Evolutionary conservation across 2,888 invertebrate genomes (phyloP).

Genomic region (Laothoe populi): DNA sequence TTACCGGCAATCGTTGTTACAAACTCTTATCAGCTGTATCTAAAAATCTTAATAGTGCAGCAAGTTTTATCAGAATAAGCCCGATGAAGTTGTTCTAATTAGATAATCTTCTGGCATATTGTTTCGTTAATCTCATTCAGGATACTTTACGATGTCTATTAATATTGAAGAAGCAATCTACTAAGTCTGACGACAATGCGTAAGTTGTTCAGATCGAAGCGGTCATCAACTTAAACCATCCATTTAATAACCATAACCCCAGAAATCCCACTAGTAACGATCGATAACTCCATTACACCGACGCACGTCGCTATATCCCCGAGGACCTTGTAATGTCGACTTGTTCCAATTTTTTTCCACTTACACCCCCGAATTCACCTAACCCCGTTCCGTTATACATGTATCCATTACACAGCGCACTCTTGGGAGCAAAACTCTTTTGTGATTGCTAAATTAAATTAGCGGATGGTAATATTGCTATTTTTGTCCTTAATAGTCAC

Average conservation of each 20-base stretch:
- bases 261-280: slow-evolving; percentile 10
- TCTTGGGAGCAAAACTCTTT: slow-evolving; percentile 37
- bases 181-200: background rate
- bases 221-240: slow-evolving; percentile 9
- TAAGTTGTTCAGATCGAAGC: background rate
- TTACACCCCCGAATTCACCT: slow-evolving; percentile 24
- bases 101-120: no score
- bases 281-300: slow-evolving; percentile 27
- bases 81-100: no score
- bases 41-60: no score
- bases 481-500: slow-evolving; percentile 6
- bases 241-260: slow-evolving; percentile 16
- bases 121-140: no score
- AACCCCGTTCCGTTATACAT: slow-evolving; percentile 22
- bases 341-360: slow-evolving; percentile 27
- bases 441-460: slow-evolving; percentile 39
- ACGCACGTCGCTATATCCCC: slow-evolving; percentile 14
- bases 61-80: no score
- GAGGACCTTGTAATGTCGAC: slow-evolving; percentile 21
- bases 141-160: no score
- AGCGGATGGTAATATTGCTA: slow-evolving; percentile 27
- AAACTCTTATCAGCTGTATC: no score
- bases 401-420: slow-evolving; percentile 37
- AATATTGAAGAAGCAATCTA: no score
- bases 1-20: no score